A percentile compares a stretch with the other conserved stretches of the same genome.
Conservation (phyloP, 2,113 vertebrate genomes). For the Pipra filicauda region DNA sequence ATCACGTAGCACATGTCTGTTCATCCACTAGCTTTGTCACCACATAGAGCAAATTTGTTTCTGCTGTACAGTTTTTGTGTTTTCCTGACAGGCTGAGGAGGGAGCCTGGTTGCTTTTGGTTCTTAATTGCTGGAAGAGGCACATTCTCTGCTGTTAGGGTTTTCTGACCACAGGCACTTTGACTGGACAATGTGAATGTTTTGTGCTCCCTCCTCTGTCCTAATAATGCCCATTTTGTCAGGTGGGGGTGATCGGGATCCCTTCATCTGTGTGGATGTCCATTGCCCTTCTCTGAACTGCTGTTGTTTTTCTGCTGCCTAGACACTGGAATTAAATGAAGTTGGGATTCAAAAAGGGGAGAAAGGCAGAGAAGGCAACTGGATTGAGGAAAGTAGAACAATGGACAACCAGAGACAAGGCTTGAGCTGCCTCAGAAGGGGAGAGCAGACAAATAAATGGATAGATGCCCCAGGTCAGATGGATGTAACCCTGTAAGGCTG, state of each 20-base stretch:
- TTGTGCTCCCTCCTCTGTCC: not conserved
- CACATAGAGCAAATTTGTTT: not conserved
- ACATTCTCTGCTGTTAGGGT: not conserved
- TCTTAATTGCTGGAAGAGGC: not conserved
- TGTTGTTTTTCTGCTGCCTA: not conserved
- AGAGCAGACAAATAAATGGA: not conserved
- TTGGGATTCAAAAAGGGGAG: not conserved
- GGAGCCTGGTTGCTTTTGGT: not conserved
- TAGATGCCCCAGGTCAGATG: not conserved
- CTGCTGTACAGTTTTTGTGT: not conserved
- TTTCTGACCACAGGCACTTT: not conserved
- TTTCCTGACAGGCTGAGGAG: not conserved
- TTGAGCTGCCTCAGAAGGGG: not conserved
- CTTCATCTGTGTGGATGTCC: not conserved
- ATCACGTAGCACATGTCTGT: rapidly evolving
- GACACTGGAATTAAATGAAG: not conserved
- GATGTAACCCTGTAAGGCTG: not conserved
- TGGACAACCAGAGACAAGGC: not conserved
- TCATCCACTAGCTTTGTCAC: not conserved
- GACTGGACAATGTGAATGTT: not conserved
- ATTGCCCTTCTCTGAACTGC: not conserved
- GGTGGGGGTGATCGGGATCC: not conserved
- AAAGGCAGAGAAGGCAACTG: not conserved
- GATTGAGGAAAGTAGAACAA: not conserved
- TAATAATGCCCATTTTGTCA: not conserved